Evolutionary conservation across 2,888 invertebrate species (phyloP).

Genomic region (Agrilus mali): DNA sequence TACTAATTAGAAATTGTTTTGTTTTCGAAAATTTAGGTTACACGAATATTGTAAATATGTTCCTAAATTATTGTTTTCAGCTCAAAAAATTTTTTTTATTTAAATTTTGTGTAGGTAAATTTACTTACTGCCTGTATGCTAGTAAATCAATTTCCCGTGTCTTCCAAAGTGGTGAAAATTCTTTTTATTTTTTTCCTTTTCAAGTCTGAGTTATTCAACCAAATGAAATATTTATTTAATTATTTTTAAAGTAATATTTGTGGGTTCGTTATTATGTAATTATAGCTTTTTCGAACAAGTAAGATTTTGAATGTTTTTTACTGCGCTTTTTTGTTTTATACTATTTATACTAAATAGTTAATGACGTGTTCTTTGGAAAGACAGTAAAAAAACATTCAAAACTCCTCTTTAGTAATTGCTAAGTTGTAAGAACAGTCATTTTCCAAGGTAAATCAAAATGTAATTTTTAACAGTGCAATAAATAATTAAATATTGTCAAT

Average conservation of each 20-base stretch:
- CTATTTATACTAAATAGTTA: not conserved
- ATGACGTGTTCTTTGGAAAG: not conserved
- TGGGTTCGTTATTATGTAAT: slow-evolving; percentile 7
- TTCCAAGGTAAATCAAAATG: slow-evolving; percentile 33
- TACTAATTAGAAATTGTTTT: too few species aligned
- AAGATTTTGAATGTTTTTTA: slow-evolving; percentile 16
- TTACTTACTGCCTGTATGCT: too few species aligned
- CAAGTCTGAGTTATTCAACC: slow-evolving; percentile 10
- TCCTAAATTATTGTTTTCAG: too few species aligned
- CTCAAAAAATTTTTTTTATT: too few species aligned
- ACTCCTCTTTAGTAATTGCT: slow-evolving; percentile 7
- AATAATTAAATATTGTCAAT: slow-evolving; percentile 22
- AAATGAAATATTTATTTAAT: slow-evolving; percentile 8
- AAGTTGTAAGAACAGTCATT: slow-evolving; percentile 36
- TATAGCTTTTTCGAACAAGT: slow-evolving; percentile 5
- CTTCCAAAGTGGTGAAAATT: slow-evolving; percentile 17
- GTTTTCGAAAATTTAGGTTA: too few species aligned
- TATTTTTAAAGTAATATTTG: slow-evolving; percentile 11
- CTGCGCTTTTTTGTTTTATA: not conserved
- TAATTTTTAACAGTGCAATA: slow-evolving; percentile 33
- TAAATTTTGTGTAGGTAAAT: too few species aligned
- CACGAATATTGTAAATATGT: too few species aligned
- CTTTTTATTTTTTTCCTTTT: slow-evolving; percentile 5
- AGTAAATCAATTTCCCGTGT: slow-evolving; percentile 4
- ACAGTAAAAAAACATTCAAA: slow-evolving; percentile 15